A percentile compares a stretch with the other conserved stretches of the same genome.
phyloP scores from a whole-genome alignment of 2,888 invertebrate genomes.

The Orthonevra nobilis region DNA sequence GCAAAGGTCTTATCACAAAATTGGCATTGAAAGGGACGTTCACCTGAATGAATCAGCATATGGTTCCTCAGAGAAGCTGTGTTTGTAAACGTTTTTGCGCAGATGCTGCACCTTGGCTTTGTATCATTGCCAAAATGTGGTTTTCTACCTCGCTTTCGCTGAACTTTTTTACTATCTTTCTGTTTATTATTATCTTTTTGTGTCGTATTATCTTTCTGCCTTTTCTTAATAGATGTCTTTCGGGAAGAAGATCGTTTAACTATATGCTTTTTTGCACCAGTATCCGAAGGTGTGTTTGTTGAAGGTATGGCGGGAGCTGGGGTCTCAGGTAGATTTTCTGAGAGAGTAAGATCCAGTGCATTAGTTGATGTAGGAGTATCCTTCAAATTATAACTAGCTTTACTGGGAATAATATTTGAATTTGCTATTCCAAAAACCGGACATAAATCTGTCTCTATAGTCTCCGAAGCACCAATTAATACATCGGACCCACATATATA shows the following conservation, averaged over 20 bases:
- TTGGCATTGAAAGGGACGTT: constrained; percentile 57
- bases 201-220: neutral
- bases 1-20: constrained; percentile 61
- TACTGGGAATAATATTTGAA: constrained; percentile 7
- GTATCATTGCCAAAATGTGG: constrained; percentile 18
- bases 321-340: constrained; percentile 19
- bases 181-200: neutral
- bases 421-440: constrained; percentile 11
- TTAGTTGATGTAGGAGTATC: neutral
- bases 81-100: constrained; percentile 44
- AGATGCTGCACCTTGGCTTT: constrained; percentile 47
- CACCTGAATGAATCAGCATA: constrained; percentile 61
- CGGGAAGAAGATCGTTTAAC: too few relatives aligned
- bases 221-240: too few relatives aligned
- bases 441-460: constrained; percentile 16
- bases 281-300: neutral
- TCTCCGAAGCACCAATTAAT: constrained; percentile 41
- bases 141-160: constrained; percentile 21
- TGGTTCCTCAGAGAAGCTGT: constrained; percentile 51
- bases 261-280: too few relatives aligned
- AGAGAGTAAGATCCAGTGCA: neutral
- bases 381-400: neutral
- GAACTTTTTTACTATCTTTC: neutral
- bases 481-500: constrained; percentile 49
- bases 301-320: constrained; percentile 4